Evolutionary conservation across 2,888 invertebrate genomes (phyloP).

Genomic region (Agonopterix subpropinquella): DNA sequence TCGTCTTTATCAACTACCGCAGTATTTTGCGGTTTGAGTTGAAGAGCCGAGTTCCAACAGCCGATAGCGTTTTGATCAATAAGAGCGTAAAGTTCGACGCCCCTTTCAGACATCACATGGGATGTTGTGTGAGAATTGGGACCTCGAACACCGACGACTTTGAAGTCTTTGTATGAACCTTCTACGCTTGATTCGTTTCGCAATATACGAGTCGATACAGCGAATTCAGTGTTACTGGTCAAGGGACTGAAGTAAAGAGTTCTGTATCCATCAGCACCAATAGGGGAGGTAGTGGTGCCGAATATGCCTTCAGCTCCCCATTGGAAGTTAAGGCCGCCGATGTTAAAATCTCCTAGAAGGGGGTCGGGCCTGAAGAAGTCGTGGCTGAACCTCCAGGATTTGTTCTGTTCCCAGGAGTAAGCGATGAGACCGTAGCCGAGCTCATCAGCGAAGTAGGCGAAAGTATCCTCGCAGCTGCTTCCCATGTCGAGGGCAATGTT

Average conservation of each 20-base stretch:
- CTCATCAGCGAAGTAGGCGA: conserved; percentile 88
- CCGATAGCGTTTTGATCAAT: conserved; percentile 89
- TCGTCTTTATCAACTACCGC: conserved; percentile 85
- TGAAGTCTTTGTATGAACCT: conserved; percentile 83
- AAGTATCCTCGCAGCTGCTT: conserved; percentile 83
- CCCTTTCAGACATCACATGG: conserved; percentile 83
- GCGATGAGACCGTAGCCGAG: conserved; percentile 87
- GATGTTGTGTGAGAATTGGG: conserved; percentile 82
- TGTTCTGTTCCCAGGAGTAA: conserved; percentile 85
- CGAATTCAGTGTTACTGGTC: conserved; percentile 85
- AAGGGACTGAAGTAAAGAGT: conserved; percentile 87
- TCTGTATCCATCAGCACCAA: conserved; percentile 79
- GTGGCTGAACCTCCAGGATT: conserved; percentile 87
- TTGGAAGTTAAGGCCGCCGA: conserved; percentile 88
- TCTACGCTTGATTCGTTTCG: conserved; percentile 80
- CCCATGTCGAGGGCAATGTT: conserved; percentile 89
- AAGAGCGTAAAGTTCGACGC: conserved; percentile 84
- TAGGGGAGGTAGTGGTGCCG: conserved; percentile 83
- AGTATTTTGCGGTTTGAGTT: conserved; percentile 79
- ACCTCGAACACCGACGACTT: conserved; percentile 79
- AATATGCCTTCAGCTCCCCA: conserved; percentile 90
- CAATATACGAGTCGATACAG: conserved; percentile 84
- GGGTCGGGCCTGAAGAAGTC: conserved; percentile 90
- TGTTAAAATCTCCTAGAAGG: conserved; percentile 84
- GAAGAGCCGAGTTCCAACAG: conserved; percentile 84